Conservation (phyloP, 2,113 vertebrate genomes). For the Callocephalon fimbriatum region DNA sequence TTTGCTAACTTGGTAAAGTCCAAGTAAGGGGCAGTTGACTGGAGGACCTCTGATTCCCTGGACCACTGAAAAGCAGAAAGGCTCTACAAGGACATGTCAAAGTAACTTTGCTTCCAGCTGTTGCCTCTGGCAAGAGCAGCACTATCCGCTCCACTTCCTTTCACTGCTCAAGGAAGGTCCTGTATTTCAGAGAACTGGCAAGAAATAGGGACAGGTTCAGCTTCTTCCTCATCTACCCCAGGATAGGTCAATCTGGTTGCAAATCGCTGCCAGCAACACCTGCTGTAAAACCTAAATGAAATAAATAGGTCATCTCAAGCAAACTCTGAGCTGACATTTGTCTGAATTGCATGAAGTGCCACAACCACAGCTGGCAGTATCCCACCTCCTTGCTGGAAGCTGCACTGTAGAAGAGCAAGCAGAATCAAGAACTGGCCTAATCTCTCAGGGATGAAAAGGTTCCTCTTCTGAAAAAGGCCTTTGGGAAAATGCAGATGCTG, state of each 20-base stretch:
- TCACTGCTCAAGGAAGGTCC: neutral
- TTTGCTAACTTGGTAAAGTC: neutral
- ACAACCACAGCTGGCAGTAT: neutral
- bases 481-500: neutral
- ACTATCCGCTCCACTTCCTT: neutral
- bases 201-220: neutral
- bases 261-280: neutral
- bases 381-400: neutral
- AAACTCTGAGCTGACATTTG: neutral
- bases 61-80: neutral
- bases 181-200: neutral
- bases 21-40: neutral
- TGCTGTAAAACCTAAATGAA: rapidly evolving
- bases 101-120: neutral
- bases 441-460: neutral
- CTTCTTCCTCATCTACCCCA: neutral
- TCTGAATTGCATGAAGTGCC: neutral
- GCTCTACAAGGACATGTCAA: neutral
- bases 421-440: neutral
- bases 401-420: neutral
- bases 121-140: neutral
- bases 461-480: neutral
- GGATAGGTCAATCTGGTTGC: rapidly evolving
- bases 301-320: neutral
- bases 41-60: neutral